Base-by-base conservation (phyloP, 2,888 invertebrate species). In the Nematopogon swammerdamellus region DNA sequence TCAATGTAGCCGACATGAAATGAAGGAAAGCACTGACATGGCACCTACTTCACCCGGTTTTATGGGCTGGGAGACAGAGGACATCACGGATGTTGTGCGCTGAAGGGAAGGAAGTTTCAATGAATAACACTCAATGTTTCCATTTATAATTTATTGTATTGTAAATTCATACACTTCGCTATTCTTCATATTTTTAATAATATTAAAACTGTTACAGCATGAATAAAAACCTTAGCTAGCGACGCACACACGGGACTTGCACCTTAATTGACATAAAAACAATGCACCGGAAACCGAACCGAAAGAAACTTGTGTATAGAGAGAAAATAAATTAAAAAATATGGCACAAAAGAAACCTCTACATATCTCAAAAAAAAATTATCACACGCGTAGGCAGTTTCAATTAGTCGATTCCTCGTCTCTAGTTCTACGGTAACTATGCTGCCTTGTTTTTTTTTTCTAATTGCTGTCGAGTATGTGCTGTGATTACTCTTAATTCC, bases 301-400 rank as follows among this genome's bases (percentile, higher is more conserved):
- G 10, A 36, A 36, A 36, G 36, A 36, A 36, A 14, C 36, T 14
- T 14, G 36, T 36, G 8, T 36, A n/a, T n/a, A n/a, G n/a, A 8
- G 11, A 36, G n/a, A 36, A 36, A 8, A 14, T 36, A 8, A 3
- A 36, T 36, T 8, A 36, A 3, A 36, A 36, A 36, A 36, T 36
- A 36, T 36, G 36, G 36, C 36, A 36, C 36, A 36, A 36, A 14
- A 36, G n/a, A 36, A 36, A 14, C 4, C 4, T 36, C 3, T 36
- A 36, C 8, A 36, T 8, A 6, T 25, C 25, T 25, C 25, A 25
- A 25, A 25, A 25, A 25, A 25, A 4, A 25, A n/a, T n/a, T 25
- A 25, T 63, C 63, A 64, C 60, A 61, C 60, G 60, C 61, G 68
- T 69, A 68, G 68, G 68, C 68, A 68, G 65, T 60, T 62, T 63